phyloP scores from a whole-genome alignment of 1,140 invertebrate genomes.

The Saccostrea cuccullata region DNA sequence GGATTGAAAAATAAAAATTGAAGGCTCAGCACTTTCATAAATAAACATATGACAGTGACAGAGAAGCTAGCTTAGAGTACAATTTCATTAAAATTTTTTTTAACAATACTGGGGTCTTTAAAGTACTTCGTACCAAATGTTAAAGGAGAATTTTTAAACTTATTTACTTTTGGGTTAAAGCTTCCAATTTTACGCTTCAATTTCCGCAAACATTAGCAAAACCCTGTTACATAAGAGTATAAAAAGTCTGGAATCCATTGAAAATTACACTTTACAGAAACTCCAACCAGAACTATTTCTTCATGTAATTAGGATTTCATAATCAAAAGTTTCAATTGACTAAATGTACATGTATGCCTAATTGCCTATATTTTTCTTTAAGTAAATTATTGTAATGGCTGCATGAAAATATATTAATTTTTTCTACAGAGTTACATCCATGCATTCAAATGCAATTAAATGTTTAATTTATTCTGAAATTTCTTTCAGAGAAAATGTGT shows the following conservation, averaged over 20 bases:
- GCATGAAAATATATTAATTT: too few species aligned
- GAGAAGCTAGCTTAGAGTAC: not conserved
- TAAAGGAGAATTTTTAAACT: not conserved
- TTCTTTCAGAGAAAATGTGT: too few species aligned
- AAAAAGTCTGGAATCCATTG: not conserved
- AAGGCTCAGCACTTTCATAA: not conserved
- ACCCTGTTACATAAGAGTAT: not conserved
- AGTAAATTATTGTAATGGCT: not conserved
- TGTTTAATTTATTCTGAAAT: too few species aligned
- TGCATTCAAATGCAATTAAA: too few species aligned
- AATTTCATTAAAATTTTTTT: not conserved
- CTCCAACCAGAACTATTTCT: not conserved
- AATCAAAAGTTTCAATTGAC: not conserved
- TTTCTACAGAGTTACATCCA: too few species aligned
- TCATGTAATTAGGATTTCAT: not conserved
- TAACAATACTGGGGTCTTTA: not conserved
- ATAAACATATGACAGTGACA: not conserved
- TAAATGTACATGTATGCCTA: not conserved
- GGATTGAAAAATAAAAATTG: not conserved
- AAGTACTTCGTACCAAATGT: not conserved
- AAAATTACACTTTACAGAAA: not conserved
- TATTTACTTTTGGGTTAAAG: not conserved
- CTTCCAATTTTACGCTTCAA: slow-evolving; percentile 9
- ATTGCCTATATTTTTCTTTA: not conserved
- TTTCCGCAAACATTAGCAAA: not conserved